Conservation (phyloP, 2,888 invertebrate genomes). For the Epinotia demarniana region DNA sequence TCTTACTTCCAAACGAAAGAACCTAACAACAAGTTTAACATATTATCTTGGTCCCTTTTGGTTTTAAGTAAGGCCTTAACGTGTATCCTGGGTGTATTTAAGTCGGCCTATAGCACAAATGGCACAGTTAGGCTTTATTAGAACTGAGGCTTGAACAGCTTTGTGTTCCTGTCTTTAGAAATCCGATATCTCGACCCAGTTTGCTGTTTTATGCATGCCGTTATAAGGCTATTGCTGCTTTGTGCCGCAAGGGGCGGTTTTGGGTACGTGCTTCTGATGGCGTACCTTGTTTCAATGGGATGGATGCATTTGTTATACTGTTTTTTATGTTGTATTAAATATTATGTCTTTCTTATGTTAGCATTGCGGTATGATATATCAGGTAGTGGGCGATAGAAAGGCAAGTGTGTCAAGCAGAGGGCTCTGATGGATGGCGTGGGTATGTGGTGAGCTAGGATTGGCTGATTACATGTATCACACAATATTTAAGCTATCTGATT, state of each 20-base stretch:
- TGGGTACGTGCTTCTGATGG: conserved; percentile 9
- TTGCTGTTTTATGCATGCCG: conserved; percentile 8
- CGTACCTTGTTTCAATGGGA: neutral
- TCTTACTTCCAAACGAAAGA: neutral
- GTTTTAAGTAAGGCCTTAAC: conserved; percentile 5
- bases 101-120: conserved; percentile 14
- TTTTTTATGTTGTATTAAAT: neutral
- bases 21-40: neutral
- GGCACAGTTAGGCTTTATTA: conserved; percentile 37
- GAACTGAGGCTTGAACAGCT: conserved; percentile 23
- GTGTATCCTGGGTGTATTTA: conserved; percentile 30
- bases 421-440: too few species aligned
- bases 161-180: conserved; percentile 37
- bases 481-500: too few species aligned
- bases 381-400: too few species aligned
- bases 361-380: too few species aligned
- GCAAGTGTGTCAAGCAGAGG: too few species aligned
- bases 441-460: too few species aligned
- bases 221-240: conserved; percentile 25
- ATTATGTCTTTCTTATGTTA: too few species aligned
- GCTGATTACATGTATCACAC: too few species aligned
- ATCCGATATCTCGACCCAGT: conserved; percentile 32
- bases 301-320: neutral
- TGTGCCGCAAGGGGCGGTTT: conserved; percentile 19
- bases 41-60: neutral